phyloP scores from a whole-genome alignment of 2,888 invertebrate genomes.

The Monoplex corrugatus region DNA sequence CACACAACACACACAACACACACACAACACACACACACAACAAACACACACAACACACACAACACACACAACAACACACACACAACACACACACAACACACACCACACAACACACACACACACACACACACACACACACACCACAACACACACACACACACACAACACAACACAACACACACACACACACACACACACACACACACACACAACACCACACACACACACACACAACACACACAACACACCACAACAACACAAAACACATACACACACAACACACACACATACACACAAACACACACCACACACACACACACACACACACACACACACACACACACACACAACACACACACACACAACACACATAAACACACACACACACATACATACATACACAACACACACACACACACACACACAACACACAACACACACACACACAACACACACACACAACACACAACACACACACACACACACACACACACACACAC shows the following conservation, averaged over 20 bases:
- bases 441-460: background rate
- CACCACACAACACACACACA: constrained; percentile 40
- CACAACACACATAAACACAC: background rate
- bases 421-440: background rate
- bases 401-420: background rate
- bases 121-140: background rate
- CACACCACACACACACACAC: background rate
- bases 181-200: background rate
- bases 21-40: constrained; percentile 41
- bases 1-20: no score
- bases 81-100: constrained; percentile 40
- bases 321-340: background rate
- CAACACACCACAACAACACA: background rate
- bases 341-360: background rate
- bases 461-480: background rate
- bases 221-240: background rate
- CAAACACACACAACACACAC: constrained; percentile 18
- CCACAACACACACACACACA: background rate
- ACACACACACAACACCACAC: background rate
- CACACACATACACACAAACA: background rate
- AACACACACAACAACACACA: constrained; percentile 8
- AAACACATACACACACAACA: background rate
- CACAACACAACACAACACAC: no score
- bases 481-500: background rate
- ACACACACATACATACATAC: background rate